Evolutionary conservation across 2,888 invertebrate genomes (phyloP), one percentile per base, ranked within the genome.

Genomic region (Xylota sylvarum): DNA sequence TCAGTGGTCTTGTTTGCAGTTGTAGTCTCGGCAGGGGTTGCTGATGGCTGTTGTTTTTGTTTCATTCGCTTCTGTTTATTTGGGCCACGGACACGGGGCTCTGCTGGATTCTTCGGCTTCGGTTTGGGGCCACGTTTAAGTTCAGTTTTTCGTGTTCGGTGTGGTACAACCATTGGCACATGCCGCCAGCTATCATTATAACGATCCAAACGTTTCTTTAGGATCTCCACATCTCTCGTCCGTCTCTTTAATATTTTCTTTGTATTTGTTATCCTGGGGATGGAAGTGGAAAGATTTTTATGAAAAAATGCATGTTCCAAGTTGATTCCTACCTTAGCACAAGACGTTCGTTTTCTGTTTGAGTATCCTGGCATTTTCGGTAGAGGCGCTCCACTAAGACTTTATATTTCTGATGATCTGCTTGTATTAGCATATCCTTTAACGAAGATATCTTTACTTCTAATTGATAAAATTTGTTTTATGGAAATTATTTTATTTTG

Each of bases 111-210:
- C 74, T 88, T 90, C 9, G 88, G 88, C 64, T 92, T 92, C 0
- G 92, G 92, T 55, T 92, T 92, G 0, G 92, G 92, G 0, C 92
- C 92, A 1, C 92, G 90, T 69, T 92, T 92, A 30, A 92, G 90
- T 84, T 92, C 92, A 0, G 91, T 91, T 83, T 92, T 92, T 5
- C 92, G 90, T 30, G 91, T 92, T 1, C 92, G 90, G 83, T 91
- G 91, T 5, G 91, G 90, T 0, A 90, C 90, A 50, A 90, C 89
- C 90, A 92, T 91, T 6, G 92, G 91, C 4, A 92, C 88, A 6
- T 90, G 88, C 0, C 92, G 90, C 92, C 92, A 92, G 40, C 90
- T 90, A 67, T 92, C 92, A 35, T 91, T 91, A 72, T 92, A 90
- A 2, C 90, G 89, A 86, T 92, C 92, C 9, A 92, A 88, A 0